phyloP scores from a whole-genome alignment of 2,113 vertebrate genomes.

The Colius striatus region DNA sequence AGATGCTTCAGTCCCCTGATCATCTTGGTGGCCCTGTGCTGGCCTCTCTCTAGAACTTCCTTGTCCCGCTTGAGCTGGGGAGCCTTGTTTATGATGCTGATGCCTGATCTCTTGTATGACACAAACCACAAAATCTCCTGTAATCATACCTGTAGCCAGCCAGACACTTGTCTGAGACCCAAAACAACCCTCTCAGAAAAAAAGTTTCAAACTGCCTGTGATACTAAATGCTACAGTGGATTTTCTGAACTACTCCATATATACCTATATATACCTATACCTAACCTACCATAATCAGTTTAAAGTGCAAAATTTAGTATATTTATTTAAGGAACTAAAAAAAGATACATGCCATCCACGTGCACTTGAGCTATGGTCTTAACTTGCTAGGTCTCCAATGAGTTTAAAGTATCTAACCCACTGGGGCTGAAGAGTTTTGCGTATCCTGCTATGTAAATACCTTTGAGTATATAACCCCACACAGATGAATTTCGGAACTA shows the following conservation, averaged over 20 bases:
- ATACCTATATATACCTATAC: too few species aligned
- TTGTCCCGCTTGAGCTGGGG: too few species aligned
- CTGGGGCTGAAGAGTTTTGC: background rate
- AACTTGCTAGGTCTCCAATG: background rate
- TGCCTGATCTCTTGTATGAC: background rate
- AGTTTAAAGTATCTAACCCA: background rate
- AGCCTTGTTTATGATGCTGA: background rate
- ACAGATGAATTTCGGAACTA: background rate
- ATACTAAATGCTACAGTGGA: background rate
- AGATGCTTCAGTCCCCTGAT: too few species aligned
- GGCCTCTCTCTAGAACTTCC: too few species aligned
- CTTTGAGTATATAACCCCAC: rapidly evolving
- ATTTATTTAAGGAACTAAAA: background rate
- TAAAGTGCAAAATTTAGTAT: background rate
- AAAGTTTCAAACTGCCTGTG: background rate
- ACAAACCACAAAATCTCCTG: background rate
- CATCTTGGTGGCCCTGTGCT: too few species aligned
- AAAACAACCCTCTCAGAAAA: background rate
- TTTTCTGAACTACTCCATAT: background rate
- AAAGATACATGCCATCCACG: rapidly evolving
- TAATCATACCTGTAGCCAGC: background rate
- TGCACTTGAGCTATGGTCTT: background rate
- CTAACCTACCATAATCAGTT: background rate
- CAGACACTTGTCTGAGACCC: background rate
- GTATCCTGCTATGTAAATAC: background rate